Evolutionary conservation across 2,113 vertebrate genomes (phyloP).

Genomic region (Epinephelus fuscoguttatus): DNA sequence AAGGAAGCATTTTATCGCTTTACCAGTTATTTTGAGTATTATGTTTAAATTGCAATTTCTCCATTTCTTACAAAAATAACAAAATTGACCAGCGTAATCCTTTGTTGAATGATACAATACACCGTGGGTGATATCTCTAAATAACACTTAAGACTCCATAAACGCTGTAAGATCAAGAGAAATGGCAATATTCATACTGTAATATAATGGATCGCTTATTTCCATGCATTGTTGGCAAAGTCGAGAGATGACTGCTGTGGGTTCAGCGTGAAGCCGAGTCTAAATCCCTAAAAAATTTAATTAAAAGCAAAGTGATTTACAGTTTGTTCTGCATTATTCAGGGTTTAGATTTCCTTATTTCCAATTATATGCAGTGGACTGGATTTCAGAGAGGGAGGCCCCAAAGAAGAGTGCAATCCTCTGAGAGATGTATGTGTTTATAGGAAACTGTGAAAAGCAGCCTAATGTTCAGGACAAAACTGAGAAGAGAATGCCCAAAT

Average conservation of each 20-base stretch:
- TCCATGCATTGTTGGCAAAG: slow-evolving; percentile 50
- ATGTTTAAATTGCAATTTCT: slow-evolving; percentile 52
- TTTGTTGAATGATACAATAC: slow-evolving; percentile 43
- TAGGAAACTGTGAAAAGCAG: slow-evolving; percentile 59
- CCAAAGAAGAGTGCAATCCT: slow-evolving; percentile 46
- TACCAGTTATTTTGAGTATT: slow-evolving; percentile 34
- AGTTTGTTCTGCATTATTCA: slow-evolving; percentile 55
- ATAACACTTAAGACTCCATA: slow-evolving; percentile 40
- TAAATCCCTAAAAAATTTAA: slow-evolving; percentile 52
- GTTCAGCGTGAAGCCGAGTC: slow-evolving; percentile 39
- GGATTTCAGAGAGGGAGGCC: slow-evolving; percentile 49
- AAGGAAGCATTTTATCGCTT: slow-evolving; percentile 74
- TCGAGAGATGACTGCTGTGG: slow-evolving; percentile 32
- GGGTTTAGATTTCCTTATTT: slow-evolving; percentile 53
- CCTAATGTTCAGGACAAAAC: slow-evolving; percentile 57
- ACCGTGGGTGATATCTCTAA: slow-evolving; percentile 23
- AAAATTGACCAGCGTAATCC: slow-evolving; percentile 50
- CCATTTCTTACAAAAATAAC: slow-evolving; percentile 56
- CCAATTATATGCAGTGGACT: slow-evolving; percentile 55
- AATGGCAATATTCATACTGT: slow-evolving; percentile 8
- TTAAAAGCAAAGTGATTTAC: slow-evolving; percentile 59
- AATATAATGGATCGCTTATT: slow-evolving; percentile 32
- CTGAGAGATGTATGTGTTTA: slow-evolving; percentile 59
- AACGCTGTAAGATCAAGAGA: slow-evolving; percentile 36
- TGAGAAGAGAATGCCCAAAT: slow-evolving; percentile 48